Percentiles rank a stretch among this genome's conserved stretches.
These are phyloP conservation scores for Mellivora capensis DNA, from an alignment of 2,113 vertebrate species.

Conservation along the genomic window DNA sequence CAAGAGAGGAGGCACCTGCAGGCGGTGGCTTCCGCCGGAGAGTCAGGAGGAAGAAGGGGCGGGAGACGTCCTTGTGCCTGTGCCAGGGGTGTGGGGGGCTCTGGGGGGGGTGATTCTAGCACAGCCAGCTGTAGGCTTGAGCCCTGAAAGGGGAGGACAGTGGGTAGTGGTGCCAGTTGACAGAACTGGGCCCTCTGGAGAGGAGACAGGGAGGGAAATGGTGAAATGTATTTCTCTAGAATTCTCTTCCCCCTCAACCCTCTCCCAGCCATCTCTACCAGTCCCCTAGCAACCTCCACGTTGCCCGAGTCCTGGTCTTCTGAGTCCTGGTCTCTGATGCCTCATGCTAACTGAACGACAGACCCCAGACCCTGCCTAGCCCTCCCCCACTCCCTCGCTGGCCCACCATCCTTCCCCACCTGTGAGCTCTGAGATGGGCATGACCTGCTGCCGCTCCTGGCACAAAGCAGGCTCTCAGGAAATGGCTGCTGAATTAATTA, in stretches of 20 bases:
- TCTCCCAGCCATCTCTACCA: neutral
- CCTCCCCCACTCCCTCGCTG: rapidly evolving
- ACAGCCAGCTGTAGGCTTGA: neutral
- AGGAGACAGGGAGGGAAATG: neutral
- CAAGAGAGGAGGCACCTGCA: slow-evolving; percentile 47
- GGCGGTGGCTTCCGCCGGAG: neutral
- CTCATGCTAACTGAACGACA: neutral
- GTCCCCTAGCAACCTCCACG: too few relatives aligned
- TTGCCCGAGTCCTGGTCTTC: neutral
- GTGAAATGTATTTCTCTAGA: neutral
- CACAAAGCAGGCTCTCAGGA: neutral
- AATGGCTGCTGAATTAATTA: neutral
- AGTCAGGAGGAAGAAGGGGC: neutral
- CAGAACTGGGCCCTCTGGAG: neutral
- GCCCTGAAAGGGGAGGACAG: neutral
- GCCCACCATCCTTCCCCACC: neutral
- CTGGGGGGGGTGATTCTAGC: neutral
- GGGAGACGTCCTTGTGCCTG: neutral
- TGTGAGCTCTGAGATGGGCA: too few relatives aligned
- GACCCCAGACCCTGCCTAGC: neutral
- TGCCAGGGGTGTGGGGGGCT: neutral
- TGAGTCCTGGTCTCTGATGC: neutral
- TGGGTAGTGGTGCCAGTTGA: neutral
- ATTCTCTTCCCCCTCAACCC: neutral
- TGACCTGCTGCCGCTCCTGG: neutral